phyloP scores from a whole-genome alignment of 2,888 invertebrate genomes.

The Melanostoma mellinum region DNA sequence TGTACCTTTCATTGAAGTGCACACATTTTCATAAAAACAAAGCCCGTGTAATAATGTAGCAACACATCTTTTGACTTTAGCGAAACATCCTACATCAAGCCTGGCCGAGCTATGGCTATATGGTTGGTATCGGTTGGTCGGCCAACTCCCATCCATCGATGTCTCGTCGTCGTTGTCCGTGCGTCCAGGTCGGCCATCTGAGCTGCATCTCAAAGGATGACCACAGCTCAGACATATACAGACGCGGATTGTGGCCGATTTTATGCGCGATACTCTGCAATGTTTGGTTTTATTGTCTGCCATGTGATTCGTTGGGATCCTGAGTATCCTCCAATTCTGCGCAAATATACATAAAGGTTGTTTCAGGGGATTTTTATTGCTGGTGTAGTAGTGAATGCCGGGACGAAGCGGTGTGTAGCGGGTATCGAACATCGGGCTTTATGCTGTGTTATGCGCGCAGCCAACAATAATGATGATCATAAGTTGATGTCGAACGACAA shows the following conservation, averaged over 20 bases:
- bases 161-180: slow-evolving; percentile 39
- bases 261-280: slow-evolving; percentile 65
- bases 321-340: slow-evolving; percentile 42
- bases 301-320: slow-evolving; percentile 68
- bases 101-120: slow-evolving; percentile 5
- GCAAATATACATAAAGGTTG: slow-evolving; percentile 66
- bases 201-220: slow-evolving; percentile 63
- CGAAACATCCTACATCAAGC: slow-evolving; percentile 66
- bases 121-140: slow-evolving; percentile 13
- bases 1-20: slow-evolving; percentile 72
- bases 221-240: slow-evolving; percentile 60
- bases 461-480: slow-evolving; percentile 73
- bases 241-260: slow-evolving; percentile 72
- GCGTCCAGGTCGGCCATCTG: slow-evolving; percentile 56
- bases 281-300: slow-evolving; percentile 69
- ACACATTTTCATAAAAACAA: slow-evolving; percentile 73
- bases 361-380: slow-evolving; percentile 56
- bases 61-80: slow-evolving; percentile 73
- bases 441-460: slow-evolving; percentile 67
- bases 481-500: slow-evolving; percentile 73
- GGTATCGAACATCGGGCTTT: slow-evolving; percentile 48
- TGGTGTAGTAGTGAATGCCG: slow-evolving; percentile 16
- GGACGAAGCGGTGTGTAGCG: slow-evolving; percentile 5
- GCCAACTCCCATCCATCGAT: slow-evolving; percentile 68
- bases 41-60: slow-evolving; percentile 73